Evolutionary conservation across 2,113 vertebrate species (phyloP), one percentile per base, ranked within the genome.

Genomic region (Corvus hawaiiensis): DNA sequence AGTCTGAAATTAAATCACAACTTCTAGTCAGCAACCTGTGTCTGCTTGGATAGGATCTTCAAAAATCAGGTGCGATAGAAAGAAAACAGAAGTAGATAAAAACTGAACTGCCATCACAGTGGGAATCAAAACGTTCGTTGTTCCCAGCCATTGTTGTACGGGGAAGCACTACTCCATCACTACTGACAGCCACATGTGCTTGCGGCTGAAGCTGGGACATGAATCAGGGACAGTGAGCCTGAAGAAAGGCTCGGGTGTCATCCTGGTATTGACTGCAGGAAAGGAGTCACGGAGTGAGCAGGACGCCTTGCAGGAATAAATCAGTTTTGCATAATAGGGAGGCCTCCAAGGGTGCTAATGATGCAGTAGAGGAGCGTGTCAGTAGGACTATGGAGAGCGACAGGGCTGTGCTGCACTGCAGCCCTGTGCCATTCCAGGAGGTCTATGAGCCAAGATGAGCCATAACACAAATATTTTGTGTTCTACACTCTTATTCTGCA

Each of bases 301-400:
- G 95, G 73, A 80, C 84, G 44, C 24, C 84, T 73, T 32, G 59
- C 94, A 91, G 84, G 74, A 90, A n/a, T 76, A 85, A 37, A 74
- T 93, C 74, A 61, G 32, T 62, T 89, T 27, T 97, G 91, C 58
- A 67, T 87, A 17, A 12, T 37, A 41, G 71, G 51, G 91, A 48
- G 74, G 78, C 52, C 71, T 92, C 46, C 46, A 44, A 74, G 82
- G 62, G 55, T 58, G 59, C 39, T 62, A 33, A 61, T 27, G 44
- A 14, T 82, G 49, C 69, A 12, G 23, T 39, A 22, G 88, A 43
- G 84, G 84, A 76, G 10, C 43, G 3, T 43, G 69, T 81, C 80
- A 90, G 43, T 15, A 11, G 89, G 83, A 44, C 89, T 48, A 1
- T 51, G n/a, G 58, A 37, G 62, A 94, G 75, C 48, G 59, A 54